Conservation (phyloP, 2,113 vertebrate species). For the Zosterops hypoxanthus region DNA sequence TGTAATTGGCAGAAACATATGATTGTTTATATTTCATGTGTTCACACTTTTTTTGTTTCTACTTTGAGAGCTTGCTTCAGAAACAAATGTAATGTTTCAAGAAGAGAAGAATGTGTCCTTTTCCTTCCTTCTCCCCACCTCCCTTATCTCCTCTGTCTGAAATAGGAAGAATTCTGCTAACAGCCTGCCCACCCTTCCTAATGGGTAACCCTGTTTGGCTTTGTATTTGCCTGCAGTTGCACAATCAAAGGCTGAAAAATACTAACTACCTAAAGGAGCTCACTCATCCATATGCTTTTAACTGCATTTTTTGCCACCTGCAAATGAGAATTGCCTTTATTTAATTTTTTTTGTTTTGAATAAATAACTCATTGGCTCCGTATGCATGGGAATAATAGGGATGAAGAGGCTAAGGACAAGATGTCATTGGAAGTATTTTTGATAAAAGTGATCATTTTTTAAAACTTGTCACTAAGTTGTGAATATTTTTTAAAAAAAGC, state of each 20-base stretch:
- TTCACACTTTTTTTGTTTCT: not conserved
- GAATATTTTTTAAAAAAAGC: not conserved
- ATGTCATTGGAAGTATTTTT: not conserved
- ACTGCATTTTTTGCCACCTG: not conserved
- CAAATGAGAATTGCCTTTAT: not conserved
- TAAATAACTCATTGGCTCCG: not conserved
- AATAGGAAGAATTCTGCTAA: not conserved
- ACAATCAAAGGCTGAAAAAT: not conserved
- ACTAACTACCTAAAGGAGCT: not conserved
- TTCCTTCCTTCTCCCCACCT: not conserved
- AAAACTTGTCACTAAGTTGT: not conserved
- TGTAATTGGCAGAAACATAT: not conserved
- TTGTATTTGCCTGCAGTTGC: not conserved
- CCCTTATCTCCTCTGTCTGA: not conserved
- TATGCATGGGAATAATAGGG: not conserved
- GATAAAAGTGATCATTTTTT: not conserved
- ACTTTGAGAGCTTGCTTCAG: not conserved
- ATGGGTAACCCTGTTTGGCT: not conserved
- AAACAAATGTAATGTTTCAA: conserved; percentile 8
- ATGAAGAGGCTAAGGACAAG: not conserved
- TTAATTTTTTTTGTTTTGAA: not conserved
- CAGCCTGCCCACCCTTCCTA: not conserved
- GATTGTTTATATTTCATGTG: not conserved
- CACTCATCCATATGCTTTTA: not conserved
- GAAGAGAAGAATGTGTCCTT: not conserved